Conservation (phyloP, 2,888 invertebrate species). For the Drosophila tanythrix region DNA sequence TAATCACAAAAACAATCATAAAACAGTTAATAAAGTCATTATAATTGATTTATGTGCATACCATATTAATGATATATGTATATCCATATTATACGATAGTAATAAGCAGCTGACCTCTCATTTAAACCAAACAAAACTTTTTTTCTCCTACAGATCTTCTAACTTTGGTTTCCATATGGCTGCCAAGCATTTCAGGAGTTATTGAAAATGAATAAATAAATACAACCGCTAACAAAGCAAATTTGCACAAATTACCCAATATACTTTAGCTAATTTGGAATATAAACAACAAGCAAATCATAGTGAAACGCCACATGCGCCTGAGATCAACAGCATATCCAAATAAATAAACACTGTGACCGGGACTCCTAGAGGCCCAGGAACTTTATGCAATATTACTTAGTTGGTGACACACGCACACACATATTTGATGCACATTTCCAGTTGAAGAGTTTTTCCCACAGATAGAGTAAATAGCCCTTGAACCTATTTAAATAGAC, state of each 20-base stretch:
- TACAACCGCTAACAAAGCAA: constrained; percentile 13
- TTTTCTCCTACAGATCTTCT: background rate
- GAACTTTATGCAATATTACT: constrained; percentile 61
- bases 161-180: constrained; percentile 37
- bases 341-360: constrained; percentile 60
- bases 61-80: background rate
- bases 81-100: background rate
- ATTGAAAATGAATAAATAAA: constrained; percentile 10
- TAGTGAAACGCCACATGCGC: constrained; percentile 34
- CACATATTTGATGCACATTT: constrained; percentile 70
- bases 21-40: background rate
- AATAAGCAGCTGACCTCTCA: background rate
- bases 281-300: constrained; percentile 38
- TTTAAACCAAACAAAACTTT: background rate
- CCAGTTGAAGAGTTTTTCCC: constrained; percentile 61
- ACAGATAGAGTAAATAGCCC: constrained; percentile 61
- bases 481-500: constrained; percentile 77
- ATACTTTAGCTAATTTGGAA: constrained; percentile 51
- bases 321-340: constrained; percentile 18
- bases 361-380: constrained; percentile 6
- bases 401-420: background rate
- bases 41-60: background rate
- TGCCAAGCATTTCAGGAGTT: constrained; percentile 6
- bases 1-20: no score
- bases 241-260: constrained; percentile 46